Evolutionary conservation across 2,888 invertebrate species (phyloP), one percentile per base, ranked within the genome.

Genomic region (Apocheima hispidaria): DNA sequence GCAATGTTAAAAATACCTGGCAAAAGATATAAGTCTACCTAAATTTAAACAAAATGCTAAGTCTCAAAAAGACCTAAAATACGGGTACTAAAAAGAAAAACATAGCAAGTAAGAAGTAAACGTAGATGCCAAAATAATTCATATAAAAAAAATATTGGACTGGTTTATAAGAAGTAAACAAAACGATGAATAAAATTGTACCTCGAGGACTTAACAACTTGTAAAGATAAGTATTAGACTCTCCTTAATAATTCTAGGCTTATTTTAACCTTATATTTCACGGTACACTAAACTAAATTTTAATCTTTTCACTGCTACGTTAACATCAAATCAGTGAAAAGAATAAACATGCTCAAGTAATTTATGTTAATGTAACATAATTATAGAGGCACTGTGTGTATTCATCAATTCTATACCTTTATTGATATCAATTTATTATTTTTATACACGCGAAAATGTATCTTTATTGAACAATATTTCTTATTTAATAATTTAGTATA

Each of bases 281-380:
- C 83, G 81, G 82, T 87, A 87, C 78, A 83, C 83, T 90, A 90
- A 82, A 86, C 84, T 87, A 88, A 80, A 75, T 74, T 87, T 86
- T 88, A 89, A 84, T 81, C 85, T 89, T 87, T 88, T 84, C 90
- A 88, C 90, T 82, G 80, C 63, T 65, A 63, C 64, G 60, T 59
- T 60, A 74, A 71, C 65, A 70, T 44, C 28, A 56, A 46, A 44
- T 35, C 86, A 89, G 88, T 88, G 87, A 87, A 88, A 89, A 88
- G 84, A 87, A 71, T 85, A 90, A 90, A 87, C 75, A 86, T 73
- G 90, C 90, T 90, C 92, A 86, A 87, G 82, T 88, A 84, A 90
- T 92, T 92, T 92, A 93, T 92, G 92, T 93, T 93, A 93, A 93
- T 91, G 91, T 93, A 93, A 93, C 93, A 93, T 93, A 93, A 92